Conservation (phyloP, 2,888 invertebrate genomes). For the Colostygia pectinataria region DNA sequence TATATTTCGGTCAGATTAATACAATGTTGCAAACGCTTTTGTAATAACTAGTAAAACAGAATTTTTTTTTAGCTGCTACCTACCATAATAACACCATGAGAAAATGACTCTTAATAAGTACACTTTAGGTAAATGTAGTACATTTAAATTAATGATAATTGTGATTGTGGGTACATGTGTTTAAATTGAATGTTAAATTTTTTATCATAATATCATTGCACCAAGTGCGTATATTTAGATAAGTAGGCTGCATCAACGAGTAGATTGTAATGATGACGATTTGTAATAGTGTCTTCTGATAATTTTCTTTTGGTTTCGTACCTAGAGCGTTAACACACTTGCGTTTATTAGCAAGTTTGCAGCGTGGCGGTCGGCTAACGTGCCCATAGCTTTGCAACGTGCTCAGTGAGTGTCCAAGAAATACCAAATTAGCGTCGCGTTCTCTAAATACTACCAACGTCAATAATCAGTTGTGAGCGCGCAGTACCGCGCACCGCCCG, state of each 20-base stretch:
- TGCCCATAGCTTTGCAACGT: no score
- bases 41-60: constrained; percentile 4
- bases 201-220: constrained; percentile 64
- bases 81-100: constrained; percentile 12
- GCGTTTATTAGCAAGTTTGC: no score
- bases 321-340: not conserved
- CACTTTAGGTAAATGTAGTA: constrained; percentile 38
- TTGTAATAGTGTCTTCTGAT: constrained; percentile 49
- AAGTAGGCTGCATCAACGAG: constrained; percentile 69
- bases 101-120: constrained; percentile 23
- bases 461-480: no score
- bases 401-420: no score
- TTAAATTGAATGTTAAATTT: constrained; percentile 59
- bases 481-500: no score
- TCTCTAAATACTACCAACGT: no score
- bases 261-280: constrained; percentile 50
- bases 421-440: no score
- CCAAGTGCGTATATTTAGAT: constrained; percentile 71
- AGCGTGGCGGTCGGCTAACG: no score
- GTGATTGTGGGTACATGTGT: constrained; percentile 70
- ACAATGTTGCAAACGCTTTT: not conserved
- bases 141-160: constrained; percentile 54
- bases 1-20: constrained; percentile 2
- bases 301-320: constrained; percentile 52
- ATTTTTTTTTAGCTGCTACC: no score